Evolutionary conservation across 1,140 invertebrate species (phyloP).

Genomic region (Lepidurus packardi): DNA sequence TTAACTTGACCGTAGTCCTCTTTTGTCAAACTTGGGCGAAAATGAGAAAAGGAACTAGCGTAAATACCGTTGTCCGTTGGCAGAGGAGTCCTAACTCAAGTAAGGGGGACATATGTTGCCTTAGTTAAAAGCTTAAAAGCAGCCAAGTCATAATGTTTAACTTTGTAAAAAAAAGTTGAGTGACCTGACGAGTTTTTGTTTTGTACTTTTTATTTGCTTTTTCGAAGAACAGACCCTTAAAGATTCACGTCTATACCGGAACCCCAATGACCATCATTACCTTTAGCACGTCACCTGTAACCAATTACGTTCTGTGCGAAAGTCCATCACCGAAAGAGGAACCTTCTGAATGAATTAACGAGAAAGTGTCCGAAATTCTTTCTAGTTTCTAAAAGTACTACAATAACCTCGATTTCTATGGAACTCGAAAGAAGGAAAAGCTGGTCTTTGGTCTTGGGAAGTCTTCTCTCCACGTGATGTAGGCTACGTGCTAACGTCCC

Average conservation of each 20-base stretch:
- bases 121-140: neutral
- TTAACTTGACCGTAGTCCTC: neutral
- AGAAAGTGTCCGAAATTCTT: constrained; percentile 22
- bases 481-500: constrained; percentile 7
- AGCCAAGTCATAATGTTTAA: constrained; percentile 14
- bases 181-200: neutral
- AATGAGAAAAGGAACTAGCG: neutral
- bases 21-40: neutral
- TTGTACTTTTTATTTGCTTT: neutral
- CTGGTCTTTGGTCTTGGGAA: neutral
- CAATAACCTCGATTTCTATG: constrained; percentile 22
- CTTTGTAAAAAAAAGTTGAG: neutral
- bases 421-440: constrained; percentile 2
- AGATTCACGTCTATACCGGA: neutral
- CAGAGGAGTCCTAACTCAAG: neutral
- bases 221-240: neutral
- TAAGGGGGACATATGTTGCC: neutral
- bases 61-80: neutral
- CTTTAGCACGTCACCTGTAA: neutral
- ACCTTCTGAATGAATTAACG: constrained; percentile 14
- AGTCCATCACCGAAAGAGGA: constrained; percentile 6
- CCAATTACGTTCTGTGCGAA: neutral
- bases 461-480: neutral
- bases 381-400: constrained; percentile 7
- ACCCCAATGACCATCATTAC: neutral